Evolutionary conservation across 2,797 vertebrate species (phyloP).

Genomic region (Anas capensis): DNA sequence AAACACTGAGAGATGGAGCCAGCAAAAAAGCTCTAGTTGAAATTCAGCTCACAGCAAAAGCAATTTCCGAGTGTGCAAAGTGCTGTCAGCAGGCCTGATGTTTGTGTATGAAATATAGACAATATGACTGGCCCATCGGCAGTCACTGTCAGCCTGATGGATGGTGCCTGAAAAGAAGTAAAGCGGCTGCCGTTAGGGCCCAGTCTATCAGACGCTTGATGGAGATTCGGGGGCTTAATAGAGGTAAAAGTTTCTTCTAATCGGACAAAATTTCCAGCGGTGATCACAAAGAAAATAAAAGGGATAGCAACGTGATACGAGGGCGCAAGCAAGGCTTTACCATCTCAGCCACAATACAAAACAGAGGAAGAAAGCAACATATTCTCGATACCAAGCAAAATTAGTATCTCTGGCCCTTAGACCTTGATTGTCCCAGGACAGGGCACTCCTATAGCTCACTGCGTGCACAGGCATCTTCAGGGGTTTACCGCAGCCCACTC

Average conservation of each 20-base stretch:
- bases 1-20: slow-evolving; percentile 81
- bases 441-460: background rate
- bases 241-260: slow-evolving; percentile 83
- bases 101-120: slow-evolving; percentile 98
- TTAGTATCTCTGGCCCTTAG: background rate
- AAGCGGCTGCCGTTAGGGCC: slow-evolving; percentile 83
- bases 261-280: slow-evolving; percentile 77
- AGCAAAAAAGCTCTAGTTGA: slow-evolving; percentile 90
- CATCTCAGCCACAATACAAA: background rate
- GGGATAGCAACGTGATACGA: background rate
- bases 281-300: slow-evolving; percentile 67
- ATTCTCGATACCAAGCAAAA: background rate
- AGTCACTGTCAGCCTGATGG: slow-evolving; percentile 95
- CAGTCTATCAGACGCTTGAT: slow-evolving; percentile 84
- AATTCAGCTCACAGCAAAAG: slow-evolving; percentile 98
- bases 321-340: slow-evolving; percentile 12
- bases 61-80: slow-evolving; percentile 95
- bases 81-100: slow-evolving; percentile 98
- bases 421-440: background rate
- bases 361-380: background rate
- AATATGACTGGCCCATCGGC: slow-evolving; percentile 93
- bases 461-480: accelerated
- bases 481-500: background rate
- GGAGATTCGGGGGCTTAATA: slow-evolving; percentile 82
- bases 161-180: slow-evolving; percentile 90